phyloP scores from a whole-genome alignment of 2,113 vertebrate species.

The Neotoma lepida region DNA sequence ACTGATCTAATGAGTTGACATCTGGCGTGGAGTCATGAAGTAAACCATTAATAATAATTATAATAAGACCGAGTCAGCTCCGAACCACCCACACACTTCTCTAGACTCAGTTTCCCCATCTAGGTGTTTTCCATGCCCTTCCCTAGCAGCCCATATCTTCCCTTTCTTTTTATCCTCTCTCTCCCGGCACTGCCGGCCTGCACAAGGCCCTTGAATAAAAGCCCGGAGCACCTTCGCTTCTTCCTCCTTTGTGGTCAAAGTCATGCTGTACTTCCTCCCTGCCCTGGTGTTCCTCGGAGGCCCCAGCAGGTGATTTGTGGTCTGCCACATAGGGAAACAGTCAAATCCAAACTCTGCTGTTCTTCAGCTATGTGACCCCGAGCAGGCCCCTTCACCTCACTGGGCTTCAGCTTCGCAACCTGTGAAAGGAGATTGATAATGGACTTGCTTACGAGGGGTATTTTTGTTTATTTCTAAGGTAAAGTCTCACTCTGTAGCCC shows the following conservation, averaged over 20 bases:
- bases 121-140: not conserved
- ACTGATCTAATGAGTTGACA: not conserved
- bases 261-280: not conserved
- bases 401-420: not conserved
- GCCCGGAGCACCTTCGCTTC: not conserved
- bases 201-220: conserved; percentile 57
- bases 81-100: not conserved
- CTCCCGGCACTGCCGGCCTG: not conserved
- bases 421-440: not conserved
- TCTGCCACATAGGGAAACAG: not conserved
- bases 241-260: not conserved
- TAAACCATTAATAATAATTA: not conserved
- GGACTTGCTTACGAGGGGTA: not conserved
- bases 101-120: conserved; percentile 43
- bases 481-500: too few relatives aligned
- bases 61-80: not conserved
- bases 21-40: not conserved
- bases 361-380: not conserved
- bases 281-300: not conserved
- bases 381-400: not conserved
- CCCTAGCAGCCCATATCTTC: rapidly evolving
- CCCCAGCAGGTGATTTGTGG: not conserved
- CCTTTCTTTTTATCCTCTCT: conserved; percentile 13
- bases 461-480: not conserved
- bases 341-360: not conserved